Evolutionary conservation across 2,888 invertebrate species (phyloP).

Genomic region (Drosophila emarginata): DNA sequence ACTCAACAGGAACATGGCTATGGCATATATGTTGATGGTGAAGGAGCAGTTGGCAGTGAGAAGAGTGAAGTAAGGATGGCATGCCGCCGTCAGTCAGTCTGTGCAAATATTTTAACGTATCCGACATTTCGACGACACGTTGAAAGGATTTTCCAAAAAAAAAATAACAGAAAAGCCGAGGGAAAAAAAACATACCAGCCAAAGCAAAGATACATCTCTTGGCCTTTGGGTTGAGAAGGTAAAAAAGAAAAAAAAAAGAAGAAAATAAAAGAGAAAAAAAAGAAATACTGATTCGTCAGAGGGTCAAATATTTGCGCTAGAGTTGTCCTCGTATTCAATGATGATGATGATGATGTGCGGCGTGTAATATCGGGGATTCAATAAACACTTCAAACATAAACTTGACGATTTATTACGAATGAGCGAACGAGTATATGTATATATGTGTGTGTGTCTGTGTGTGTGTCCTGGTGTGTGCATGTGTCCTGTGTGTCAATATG

Average conservation of each 20-base stretch:
- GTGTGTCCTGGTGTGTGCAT: background rate
- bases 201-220: slow-evolving; percentile 4
- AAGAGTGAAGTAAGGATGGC: background rate
- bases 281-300: slow-evolving; percentile 8
- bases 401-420: slow-evolving; percentile 80
- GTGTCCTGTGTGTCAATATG: slow-evolving; percentile 28
- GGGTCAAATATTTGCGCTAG: slow-evolving; percentile 17
- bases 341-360: slow-evolving; percentile 18
- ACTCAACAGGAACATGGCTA: slow-evolving; percentile 13
- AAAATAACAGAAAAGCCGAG: slow-evolving; percentile 20
- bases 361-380: slow-evolving; percentile 82
- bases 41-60: background rate
- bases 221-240: background rate
- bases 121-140: slow-evolving; percentile 77
- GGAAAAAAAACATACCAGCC: background rate
- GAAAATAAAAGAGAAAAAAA: background rate
- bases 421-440: slow-evolving; percentile 7
- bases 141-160: slow-evolving; percentile 76
- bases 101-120: slow-evolving; percentile 79
- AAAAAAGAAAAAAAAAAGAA: background rate
- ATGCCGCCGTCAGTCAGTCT: slow-evolving; percentile 45
- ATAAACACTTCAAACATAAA: slow-evolving; percentile 82
- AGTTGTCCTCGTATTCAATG: slow-evolving; percentile 1
- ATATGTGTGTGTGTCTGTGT: background rate
- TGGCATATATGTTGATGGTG: background rate